phyloP scores from a whole-genome alignment of 2,888 invertebrate genomes.

The Mycalesis mineus region DNA sequence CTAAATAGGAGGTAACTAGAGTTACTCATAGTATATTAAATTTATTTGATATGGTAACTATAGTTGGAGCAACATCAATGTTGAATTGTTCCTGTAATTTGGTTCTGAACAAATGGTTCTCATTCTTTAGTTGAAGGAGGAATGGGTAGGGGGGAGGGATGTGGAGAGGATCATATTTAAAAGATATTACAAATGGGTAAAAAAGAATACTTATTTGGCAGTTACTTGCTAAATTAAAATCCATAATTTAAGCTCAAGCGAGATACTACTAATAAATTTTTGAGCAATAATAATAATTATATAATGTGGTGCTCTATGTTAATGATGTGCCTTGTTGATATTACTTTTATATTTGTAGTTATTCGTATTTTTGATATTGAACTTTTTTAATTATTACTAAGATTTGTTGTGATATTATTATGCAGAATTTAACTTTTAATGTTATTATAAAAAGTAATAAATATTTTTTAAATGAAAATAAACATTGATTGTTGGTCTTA shows the following conservation, averaged over 20 bases:
- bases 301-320: constrained; percentile 34
- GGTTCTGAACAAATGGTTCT: too few species aligned
- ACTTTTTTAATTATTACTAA: constrained; percentile 34
- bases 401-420: constrained; percentile 44
- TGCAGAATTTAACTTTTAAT: constrained; percentile 31
- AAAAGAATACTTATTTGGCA: too few species aligned
- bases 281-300: constrained; percentile 17
- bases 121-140: too few species aligned
- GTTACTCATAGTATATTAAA: too few species aligned
- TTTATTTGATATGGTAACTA: not conserved
- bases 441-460: constrained; percentile 1
- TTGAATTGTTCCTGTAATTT: too few species aligned
- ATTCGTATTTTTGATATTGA: constrained; percentile 33
- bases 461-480: constrained; percentile 7
- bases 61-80: not conserved
- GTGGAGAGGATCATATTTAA: too few species aligned
- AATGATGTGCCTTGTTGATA: constrained; percentile 47
- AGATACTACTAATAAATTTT: constrained; percentile 10
- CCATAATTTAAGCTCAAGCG: constrained; percentile 9
- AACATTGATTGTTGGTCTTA: too few species aligned
- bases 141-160: too few species aligned
- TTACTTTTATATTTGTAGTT: constrained; percentile 25
- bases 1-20: too few species aligned
- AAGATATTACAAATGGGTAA: too few species aligned
- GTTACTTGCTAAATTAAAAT: too few species aligned